Evolutionary conservation across 37 sponge, comb jelly and placozoan species (phyloP).

Genomic region (Aplysina aerophoba): DNA sequence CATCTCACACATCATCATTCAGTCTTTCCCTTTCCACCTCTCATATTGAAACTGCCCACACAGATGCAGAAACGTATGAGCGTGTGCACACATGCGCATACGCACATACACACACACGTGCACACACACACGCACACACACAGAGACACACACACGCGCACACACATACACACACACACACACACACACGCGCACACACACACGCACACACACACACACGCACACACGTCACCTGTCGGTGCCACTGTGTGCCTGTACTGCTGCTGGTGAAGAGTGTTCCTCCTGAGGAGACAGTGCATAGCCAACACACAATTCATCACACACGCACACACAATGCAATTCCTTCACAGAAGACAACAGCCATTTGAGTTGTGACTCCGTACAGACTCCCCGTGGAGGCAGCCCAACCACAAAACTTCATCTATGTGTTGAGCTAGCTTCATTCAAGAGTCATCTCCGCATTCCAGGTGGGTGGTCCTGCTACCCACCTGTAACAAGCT

Average conservation of each 20-base stretch:
- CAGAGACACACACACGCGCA: constrained; percentile 3
- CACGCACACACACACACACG: background rate
- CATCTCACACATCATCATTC: too few relatives aligned
- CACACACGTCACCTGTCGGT: constrained; percentile 7
- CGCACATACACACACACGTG: background rate
- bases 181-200: constrained; percentile 10
- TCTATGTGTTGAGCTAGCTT: too few relatives aligned
- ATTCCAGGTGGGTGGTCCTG: too few relatives aligned
- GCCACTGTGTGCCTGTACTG: constrained; percentile 29
- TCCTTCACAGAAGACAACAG: too few relatives aligned
- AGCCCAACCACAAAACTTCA: too few relatives aligned
- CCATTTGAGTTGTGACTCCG: too few relatives aligned
- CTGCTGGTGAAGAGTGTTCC: constrained; percentile 36
- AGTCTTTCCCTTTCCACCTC: too few relatives aligned
- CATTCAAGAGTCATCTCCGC: too few relatives aligned
- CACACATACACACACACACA: constrained; percentile 23
- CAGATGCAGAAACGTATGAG: background rate
- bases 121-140: constrained; percentile 28
- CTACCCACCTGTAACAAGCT: constrained; percentile 38
- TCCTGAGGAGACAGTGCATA: constrained; percentile 5
- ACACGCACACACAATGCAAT: background rate
- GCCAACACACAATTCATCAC: background rate
- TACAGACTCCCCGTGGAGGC: too few relatives aligned
- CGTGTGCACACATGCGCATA: background rate
- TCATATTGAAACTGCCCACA: too few relatives aligned